Percentiles rank a stretch among this genome's conserved stretches.
Evolutionary conservation across 2,797 vertebrate species (phyloP).

Genomic region (Aplochiton taeniatus): DNA sequence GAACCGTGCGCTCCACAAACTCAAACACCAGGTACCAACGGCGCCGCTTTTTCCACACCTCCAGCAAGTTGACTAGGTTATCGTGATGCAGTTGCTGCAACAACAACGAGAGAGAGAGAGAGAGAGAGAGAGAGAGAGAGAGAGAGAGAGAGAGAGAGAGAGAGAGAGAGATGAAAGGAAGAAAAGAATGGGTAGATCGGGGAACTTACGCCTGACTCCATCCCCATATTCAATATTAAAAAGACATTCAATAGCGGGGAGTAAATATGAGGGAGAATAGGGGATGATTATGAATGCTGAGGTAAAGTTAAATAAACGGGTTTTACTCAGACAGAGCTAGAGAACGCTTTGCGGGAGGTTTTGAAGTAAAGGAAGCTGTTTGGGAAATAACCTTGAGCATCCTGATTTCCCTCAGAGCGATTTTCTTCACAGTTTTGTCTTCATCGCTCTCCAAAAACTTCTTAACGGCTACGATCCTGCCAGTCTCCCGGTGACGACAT

Average conservation of each 20-base stretch:
- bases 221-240: too few species aligned
- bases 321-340: too few species aligned
- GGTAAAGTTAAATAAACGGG: too few species aligned
- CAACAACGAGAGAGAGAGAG: neutral
- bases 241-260: too few species aligned
- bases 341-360: too few species aligned
- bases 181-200: neutral
- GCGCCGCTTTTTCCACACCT: constrained; percentile 86
- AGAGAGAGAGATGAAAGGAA: neutral
- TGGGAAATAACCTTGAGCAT: constrained; percentile 79
- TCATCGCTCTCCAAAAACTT: constrained; percentile 86
- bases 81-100: constrained; percentile 87
- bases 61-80: constrained; percentile 88
- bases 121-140: neutral
- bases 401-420: constrained; percentile 83
- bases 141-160: neutral
- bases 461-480: constrained; percentile 86
- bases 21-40: constrained; percentile 92
- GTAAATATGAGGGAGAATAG: too few species aligned
- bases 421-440: constrained; percentile 84
- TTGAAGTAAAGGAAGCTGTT: too few species aligned
- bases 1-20: constrained; percentile 87
- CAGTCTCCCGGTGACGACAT: constrained; percentile 81
- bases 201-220: too few species aligned
- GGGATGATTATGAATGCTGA: too few species aligned